Percentiles rank a stretch among this genome's conserved stretches.
These are phyloP conservation scores for Aldrovandia affinis DNA, from an alignment of 2,797 vertebrate species.

Conservation along the genomic window DNA sequence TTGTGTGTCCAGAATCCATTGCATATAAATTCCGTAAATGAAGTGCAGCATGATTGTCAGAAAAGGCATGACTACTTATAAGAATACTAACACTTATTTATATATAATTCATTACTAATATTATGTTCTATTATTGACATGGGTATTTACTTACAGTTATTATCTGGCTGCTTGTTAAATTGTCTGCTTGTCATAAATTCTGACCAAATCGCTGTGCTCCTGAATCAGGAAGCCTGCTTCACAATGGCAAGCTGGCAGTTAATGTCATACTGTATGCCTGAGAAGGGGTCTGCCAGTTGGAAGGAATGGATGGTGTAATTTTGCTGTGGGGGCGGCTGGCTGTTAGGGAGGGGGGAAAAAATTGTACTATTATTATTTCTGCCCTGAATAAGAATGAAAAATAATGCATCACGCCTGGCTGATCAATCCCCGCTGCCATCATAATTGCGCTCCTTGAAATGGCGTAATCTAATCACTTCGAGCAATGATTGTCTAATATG, in stretches of 20 bases:
- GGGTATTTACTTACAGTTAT: neutral
- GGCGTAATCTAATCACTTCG: constrained; percentile 27
- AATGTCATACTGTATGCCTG: constrained; percentile 37
- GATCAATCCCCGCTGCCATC: constrained; percentile 1
- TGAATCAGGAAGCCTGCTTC: constrained; percentile 18
- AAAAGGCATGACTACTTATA: neutral
- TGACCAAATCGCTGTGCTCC: neutral
- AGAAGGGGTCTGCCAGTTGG: constrained; percentile 51
- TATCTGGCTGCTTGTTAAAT: neutral
- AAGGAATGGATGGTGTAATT: constrained; percentile 51
- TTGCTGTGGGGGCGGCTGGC: constrained; percentile 41
- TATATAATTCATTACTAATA: no score
- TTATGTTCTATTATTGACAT: no score
- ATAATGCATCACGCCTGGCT: constrained; percentile 34
- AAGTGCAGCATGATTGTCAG: neutral
- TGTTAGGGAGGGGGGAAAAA: constrained; percentile 37
- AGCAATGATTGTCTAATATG: constrained; percentile 25
- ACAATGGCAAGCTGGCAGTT: constrained; percentile 32
- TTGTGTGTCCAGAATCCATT: neutral
- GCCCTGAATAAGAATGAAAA: constrained; percentile 56
- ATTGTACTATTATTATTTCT: constrained; percentile 43
- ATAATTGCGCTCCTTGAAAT: constrained; percentile 31
- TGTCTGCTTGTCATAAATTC: neutral
- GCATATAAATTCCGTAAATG: neutral
- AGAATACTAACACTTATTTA: no score